These are phyloP conservation scores for Nomada goodeniana DNA, from an alignment of 2,888 invertebrate genomes.

Conservation along the genomic window DNA sequence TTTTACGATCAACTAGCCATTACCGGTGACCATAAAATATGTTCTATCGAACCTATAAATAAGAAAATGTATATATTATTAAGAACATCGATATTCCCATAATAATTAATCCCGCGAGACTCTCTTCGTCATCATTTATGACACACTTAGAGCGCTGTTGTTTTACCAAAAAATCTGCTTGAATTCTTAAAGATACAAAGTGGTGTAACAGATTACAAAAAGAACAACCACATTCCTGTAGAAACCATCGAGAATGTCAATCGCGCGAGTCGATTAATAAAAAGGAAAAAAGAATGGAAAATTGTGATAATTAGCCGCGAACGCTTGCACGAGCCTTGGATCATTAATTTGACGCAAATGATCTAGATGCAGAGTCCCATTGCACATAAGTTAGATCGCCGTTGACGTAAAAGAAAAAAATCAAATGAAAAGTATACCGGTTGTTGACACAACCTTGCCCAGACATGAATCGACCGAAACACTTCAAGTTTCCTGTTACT, in stretches of 20 bases:
- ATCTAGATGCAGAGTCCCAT: not conserved
- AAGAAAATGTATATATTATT: too few species aligned
- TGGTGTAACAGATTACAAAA: not conserved
- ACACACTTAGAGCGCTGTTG: too few species aligned
- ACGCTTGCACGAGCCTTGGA: not conserved
- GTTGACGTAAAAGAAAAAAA: not conserved
- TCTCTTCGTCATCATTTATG: too few species aligned
- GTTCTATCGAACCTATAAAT: too few species aligned
- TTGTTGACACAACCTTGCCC: slow-evolving; percentile 54
- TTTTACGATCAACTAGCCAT: too few species aligned
- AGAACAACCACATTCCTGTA: not conserved
- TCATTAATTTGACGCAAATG: slow-evolving; percentile 29
- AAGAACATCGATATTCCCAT: too few species aligned
- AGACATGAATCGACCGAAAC: slow-evolving; percentile 34
- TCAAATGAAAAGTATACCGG: slow-evolving; percentile 40
- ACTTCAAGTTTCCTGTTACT: slow-evolving; percentile 39
- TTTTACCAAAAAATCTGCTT: too few species aligned
- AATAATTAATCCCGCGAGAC: too few species aligned
- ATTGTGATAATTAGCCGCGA: slow-evolving; percentile 26
- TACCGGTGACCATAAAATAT: too few species aligned
- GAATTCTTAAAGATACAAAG: too few species aligned
- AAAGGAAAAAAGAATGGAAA: not conserved
- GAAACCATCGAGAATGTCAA: not conserved
- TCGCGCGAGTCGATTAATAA: not conserved
- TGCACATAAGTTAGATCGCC: slow-evolving; percentile 6